These are phyloP conservation scores for Poecile atricapillus DNA, from an alignment of 2,113 vertebrate species.

Conservation along the genomic window DNA sequence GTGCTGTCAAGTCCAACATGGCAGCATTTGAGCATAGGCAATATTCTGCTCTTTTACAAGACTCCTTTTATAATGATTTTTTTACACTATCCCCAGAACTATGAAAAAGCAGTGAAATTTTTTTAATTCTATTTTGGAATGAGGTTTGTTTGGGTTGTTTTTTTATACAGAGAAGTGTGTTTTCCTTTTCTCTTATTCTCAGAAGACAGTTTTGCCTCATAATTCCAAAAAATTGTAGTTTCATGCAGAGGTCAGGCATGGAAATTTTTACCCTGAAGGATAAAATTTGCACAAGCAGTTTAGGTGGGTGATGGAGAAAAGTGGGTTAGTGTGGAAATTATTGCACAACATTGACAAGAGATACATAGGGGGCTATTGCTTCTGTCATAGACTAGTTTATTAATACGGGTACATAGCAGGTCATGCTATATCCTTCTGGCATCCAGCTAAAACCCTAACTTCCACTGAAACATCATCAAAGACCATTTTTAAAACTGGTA, in stretches of 20 bases:
- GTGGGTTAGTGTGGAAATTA: slow-evolving; percentile 37
- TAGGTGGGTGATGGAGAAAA: background rate
- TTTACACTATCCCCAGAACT: background rate
- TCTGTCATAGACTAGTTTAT: background rate
- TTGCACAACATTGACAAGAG: background rate
- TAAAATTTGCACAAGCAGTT: background rate
- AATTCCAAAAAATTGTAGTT: slow-evolving; percentile 1
- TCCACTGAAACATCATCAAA: background rate
- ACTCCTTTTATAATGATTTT: background rate
- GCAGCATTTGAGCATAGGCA: background rate
- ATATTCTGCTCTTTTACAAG: background rate
- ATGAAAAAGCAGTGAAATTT: background rate
- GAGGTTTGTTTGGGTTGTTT: background rate
- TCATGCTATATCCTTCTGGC: background rate
- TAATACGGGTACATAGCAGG: background rate
- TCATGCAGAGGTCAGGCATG: background rate
- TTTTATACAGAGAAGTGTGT: background rate
- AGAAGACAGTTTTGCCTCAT: background rate
- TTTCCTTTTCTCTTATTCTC: background rate
- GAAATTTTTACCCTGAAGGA: slow-evolving; percentile 28
- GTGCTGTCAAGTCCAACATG: background rate
- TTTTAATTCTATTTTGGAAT: background rate
- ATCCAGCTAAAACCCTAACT: background rate
- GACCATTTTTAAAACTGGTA: background rate
- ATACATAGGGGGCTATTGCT: background rate